Percentiles rank a stretch among this genome's conserved stretches.
Evolutionary conservation across 2,888 invertebrate species (phyloP).

Genomic region (Rotaria magnacalcarata): DNA sequence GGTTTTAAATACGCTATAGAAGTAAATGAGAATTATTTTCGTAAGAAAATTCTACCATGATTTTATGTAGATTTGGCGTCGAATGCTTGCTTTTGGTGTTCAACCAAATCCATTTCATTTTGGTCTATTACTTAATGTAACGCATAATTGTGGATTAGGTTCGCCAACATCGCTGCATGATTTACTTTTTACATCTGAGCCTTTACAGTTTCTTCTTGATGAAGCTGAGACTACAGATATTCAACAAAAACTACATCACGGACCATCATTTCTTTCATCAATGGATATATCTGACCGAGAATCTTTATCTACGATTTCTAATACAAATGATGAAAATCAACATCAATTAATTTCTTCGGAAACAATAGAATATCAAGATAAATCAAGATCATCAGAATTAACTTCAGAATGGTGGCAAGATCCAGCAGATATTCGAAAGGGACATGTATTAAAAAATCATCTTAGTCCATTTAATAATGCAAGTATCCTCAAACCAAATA

Average conservation of each 20-base stretch:
- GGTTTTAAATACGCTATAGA: conserved; percentile 77
- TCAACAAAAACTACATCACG: background rate
- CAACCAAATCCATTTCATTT: conserved; percentile 71
- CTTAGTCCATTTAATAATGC: conserved; percentile 17
- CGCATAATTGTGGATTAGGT: conserved; percentile 76
- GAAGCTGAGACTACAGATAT: background rate
- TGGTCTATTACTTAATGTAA: conserved; percentile 74
- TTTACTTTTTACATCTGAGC: background rate
- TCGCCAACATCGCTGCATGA: conserved; percentile 56
- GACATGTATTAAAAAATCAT: conserved; percentile 7
- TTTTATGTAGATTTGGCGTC: conserved; percentile 70
- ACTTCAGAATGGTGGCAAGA: conserved; percentile 20
- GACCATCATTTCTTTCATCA: conserved; percentile 4
- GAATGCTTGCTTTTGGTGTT: conserved; percentile 68
- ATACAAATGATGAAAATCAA: background rate
- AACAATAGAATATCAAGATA: background rate
- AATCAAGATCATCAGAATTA: background rate
- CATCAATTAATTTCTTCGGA: background rate
- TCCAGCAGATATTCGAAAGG: conserved; percentile 10
- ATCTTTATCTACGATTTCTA: background rate
- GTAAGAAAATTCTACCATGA: background rate
- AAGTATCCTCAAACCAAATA: conserved; percentile 25
- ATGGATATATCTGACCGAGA: background rate
- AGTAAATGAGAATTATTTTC: conserved; percentile 53
- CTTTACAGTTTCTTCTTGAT: background rate